These are phyloP conservation scores for Epinephelus coioides DNA, from an alignment of 2,797 vertebrate species.

Conservation along the genomic window DNA sequence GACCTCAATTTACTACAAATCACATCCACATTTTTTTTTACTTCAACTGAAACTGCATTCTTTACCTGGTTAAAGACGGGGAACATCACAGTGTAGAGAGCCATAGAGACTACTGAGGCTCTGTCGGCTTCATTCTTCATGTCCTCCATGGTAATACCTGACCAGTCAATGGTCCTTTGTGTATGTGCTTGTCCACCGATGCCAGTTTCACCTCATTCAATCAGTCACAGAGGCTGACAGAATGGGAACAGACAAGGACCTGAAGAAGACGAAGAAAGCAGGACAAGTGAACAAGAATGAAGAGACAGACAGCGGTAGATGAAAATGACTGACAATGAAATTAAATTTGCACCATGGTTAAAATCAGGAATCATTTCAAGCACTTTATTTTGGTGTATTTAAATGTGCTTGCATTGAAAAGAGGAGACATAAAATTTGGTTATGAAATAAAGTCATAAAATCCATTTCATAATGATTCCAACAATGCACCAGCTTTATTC, in stretches of 20 bases:
- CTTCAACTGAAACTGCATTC: neutral
- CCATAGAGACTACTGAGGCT: constrained; percentile 94
- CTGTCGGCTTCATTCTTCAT: constrained; percentile 96
- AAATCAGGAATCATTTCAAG: neutral
- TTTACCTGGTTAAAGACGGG: constrained; percentile 95
- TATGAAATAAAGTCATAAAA: neutral
- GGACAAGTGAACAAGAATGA: constrained; percentile 33
- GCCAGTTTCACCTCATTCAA: constrained; percentile 59
- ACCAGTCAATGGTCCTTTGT: constrained; percentile 54
- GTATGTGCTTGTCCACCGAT: constrained; percentile 48
- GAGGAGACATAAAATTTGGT: neutral
- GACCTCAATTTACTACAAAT: constrained; percentile 1
- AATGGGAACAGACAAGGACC: constrained; percentile 55
- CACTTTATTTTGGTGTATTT: neutral
- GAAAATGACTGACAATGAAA: neutral
- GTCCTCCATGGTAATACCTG: constrained; percentile 98
- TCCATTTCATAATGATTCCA: neutral
- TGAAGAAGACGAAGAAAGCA: constrained; percentile 30
- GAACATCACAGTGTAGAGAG: constrained; percentile 95
- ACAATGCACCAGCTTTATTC: neutral
- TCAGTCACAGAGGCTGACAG: constrained; percentile 59
- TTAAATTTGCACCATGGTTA: neutral
- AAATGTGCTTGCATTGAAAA: constrained; percentile 11
- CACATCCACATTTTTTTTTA: neutral
- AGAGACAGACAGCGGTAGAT: constrained; percentile 3